Percentiles rank a stretch among this genome's conserved stretches.
These are phyloP conservation scores for Novumbra hubbsi DNA, from an alignment of 2,797 vertebrate genomes.

Conservation along the genomic window DNA sequence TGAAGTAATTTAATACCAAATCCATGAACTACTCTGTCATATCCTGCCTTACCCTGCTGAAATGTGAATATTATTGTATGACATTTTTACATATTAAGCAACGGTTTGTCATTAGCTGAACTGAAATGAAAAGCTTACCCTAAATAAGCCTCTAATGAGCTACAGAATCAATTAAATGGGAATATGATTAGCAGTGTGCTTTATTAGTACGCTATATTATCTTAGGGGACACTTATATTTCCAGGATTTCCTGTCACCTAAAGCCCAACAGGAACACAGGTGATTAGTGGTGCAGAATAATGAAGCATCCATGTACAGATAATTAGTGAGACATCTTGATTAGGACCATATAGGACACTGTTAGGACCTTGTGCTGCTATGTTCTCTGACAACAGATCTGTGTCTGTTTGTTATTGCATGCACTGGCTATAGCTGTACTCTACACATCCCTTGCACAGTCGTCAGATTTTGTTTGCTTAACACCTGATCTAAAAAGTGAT, in stretches of 20 bases:
- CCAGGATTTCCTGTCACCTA: no score
- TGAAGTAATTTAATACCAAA: not conserved
- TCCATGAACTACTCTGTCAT: not conserved
- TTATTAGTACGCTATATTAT: conserved; percentile 28
- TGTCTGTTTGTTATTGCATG: not conserved
- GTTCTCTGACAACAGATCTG: not conserved
- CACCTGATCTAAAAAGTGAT: no score
- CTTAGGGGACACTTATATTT: no score
- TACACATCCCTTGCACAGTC: no score
- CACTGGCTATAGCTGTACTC: not conserved
- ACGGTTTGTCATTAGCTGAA: not conserved
- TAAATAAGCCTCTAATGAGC: not conserved
- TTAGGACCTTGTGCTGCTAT: not conserved
- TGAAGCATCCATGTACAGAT: conserved; percentile 26
- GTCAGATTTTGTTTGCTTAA: no score
- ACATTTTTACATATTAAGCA: not conserved
- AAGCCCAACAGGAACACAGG: not conserved
- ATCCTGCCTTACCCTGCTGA: not conserved
- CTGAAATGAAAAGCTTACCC: not conserved
- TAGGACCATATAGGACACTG: not conserved
- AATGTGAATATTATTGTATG: not conserved
- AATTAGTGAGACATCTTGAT: conserved; percentile 21
- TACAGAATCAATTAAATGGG: conserved; percentile 27
- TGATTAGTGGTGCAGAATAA: conserved; percentile 23
- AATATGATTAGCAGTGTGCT: conserved; percentile 30